These are phyloP conservation scores for Drosophila trichaetosa DNA, from an alignment of 2,888 invertebrate genomes.

Conservation along the genomic window DNA sequence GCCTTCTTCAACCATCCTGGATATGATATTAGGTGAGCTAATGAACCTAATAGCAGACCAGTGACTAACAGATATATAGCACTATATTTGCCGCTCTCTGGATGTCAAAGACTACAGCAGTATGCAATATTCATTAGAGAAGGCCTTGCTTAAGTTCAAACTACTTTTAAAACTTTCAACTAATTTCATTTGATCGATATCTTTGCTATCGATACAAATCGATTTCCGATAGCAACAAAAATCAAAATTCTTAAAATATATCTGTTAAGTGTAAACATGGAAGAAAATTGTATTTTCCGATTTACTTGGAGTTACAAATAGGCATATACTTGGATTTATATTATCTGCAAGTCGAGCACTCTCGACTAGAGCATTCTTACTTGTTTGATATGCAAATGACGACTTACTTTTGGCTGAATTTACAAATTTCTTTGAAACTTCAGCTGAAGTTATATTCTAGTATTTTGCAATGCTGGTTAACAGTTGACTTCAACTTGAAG, in stretches of 20 bases:
- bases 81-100: background rate
- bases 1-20: slow-evolving; percentile 2
- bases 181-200: background rate
- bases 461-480: background rate
- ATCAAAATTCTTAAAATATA: background rate
- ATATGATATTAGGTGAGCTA: slow-evolving; percentile 25
- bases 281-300: background rate
- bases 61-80: background rate
- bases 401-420: background rate
- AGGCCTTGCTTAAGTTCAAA: no score
- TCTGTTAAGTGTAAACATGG: background rate
- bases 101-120: background rate
- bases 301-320: background rate
- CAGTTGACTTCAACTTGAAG: background rate
- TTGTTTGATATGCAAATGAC: no score
- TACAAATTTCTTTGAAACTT: no score
- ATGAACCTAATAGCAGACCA: background rate
- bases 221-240: background rate
- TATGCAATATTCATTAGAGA: no score
- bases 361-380: background rate
- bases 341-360: background rate
- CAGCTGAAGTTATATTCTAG: background rate
- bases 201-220: background rate
- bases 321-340: rapidly evolving
- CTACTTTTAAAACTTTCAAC: background rate